phyloP scores from a whole-genome alignment of 2,888 invertebrate species.

The Morpho helenor region DNA sequence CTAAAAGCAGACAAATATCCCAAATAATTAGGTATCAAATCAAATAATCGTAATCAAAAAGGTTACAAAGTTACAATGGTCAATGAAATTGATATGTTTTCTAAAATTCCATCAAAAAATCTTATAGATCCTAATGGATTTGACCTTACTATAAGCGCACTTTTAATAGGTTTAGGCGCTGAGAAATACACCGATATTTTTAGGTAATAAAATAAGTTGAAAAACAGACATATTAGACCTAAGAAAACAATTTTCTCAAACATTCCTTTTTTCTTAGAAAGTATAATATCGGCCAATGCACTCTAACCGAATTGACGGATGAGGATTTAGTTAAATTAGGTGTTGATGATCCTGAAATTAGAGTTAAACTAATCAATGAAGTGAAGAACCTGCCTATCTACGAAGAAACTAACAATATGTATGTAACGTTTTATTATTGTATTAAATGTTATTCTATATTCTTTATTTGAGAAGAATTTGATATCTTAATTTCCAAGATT shows the following conservation, averaged over 20 bases:
- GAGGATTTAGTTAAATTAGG: constrained; percentile 65
- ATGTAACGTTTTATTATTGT: constrained; percentile 2
- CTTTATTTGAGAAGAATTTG: constrained; percentile 17
- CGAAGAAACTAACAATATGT: constrained; percentile 39
- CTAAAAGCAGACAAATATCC: too few species aligned
- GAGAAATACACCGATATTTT: constrained; percentile 67
- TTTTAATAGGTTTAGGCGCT: constrained; percentile 58
- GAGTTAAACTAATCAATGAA: constrained; percentile 54
- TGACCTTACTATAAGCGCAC: constrained; percentile 58
- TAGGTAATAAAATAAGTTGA: constrained; percentile 41
- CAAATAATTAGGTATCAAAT: too few species aligned
- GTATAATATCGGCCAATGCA: constrained; percentile 63
- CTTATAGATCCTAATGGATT: constrained; percentile 59
- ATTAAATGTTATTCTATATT: too few species aligned
- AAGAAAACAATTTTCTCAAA: not conserved
- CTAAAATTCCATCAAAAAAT: constrained; percentile 28
- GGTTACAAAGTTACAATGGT: constrained; percentile 10
- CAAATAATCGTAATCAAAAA: too few species aligned
- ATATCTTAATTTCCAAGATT: constrained; percentile 23
- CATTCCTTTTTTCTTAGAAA: constrained; percentile 40
- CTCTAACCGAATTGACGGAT: constrained; percentile 59
- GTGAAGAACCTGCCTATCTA: constrained; percentile 62
- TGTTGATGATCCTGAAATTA: constrained; percentile 51
- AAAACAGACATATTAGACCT: not conserved
- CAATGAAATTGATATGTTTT: constrained; percentile 10